Base-by-base conservation (phyloP, 1,140 invertebrate species). In the Hylaeus anthracinus region DNA sequence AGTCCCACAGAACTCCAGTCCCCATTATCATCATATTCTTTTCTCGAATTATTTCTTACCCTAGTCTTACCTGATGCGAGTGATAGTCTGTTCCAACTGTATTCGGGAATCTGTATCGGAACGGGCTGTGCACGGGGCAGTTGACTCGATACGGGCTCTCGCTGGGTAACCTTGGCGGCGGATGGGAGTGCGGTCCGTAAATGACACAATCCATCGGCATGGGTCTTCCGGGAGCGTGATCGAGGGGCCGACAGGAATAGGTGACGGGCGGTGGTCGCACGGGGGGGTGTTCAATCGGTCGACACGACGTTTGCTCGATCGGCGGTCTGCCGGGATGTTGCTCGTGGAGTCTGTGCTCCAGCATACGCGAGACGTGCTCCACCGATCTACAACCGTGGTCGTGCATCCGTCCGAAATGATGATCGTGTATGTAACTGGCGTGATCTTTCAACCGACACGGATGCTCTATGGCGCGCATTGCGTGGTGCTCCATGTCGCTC, bases 111-210 rank as follows among this genome's bases (percentile, higher is more conserved):
- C 95, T 93, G 89, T 94, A 95, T 5, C 95, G 91, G 88, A 95
- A 95, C 0, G 95, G 95, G 82, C 95, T 95, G 89, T 96, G 95
- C 71, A 96, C 95, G 48, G 95, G 95, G 86, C 95, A 96, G 81
- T 93, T 94, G 82, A 94, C 89, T 15, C 92, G 87, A 80, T 88
- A 93, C 5, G 91, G 89, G 73, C 89, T 92, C 65, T 93, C 92
- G 48, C 81, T 85, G 48, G 89, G 89, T 55, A 90, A 84, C 83
- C 88, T 89, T 73, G 88, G 87, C 76, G 89, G 86, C 39, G 88
- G 91, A 83, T 91, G 92, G 5, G 89, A 88, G 72, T 92, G 92
- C 9, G 92, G 88, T 41, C 90, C 92, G 75, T 90, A 93, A 51
- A 93, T 90, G 79, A 93, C 92, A 45, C 92, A 90, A 74, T 94